A percentile compares a stretch with the other conserved stretches of the same genome.
These are phyloP conservation scores for Trachops cirrhosus DNA, from an alignment of 2,797 vertebrate species.

Conservation along the genomic window DNA sequence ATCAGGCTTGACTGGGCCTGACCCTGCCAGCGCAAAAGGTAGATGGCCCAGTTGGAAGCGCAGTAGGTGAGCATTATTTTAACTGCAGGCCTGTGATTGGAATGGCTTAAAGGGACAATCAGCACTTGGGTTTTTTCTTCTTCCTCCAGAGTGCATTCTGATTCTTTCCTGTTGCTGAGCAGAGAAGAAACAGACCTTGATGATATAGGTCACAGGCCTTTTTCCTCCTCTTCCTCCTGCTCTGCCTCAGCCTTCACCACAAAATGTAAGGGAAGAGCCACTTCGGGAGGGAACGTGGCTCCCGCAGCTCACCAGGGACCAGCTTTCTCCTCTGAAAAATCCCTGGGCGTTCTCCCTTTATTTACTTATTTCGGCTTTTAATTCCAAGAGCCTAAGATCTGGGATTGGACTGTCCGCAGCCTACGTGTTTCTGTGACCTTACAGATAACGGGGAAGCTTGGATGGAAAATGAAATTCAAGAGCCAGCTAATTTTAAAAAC, in stretches of 20 bases:
- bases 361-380: slow-evolving; percentile 69
- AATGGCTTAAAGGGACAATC: slow-evolving; percentile 85
- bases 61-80: slow-evolving; percentile 88
- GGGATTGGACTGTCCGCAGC: slow-evolving; percentile 60
- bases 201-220: slow-evolving; percentile 70
- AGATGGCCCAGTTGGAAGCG: slow-evolving; percentile 84
- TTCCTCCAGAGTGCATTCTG: slow-evolving; percentile 78
- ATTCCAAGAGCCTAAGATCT: slow-evolving; percentile 67
- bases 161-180: slow-evolving; percentile 77
- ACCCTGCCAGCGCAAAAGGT: slow-evolving; percentile 84
- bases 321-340: slow-evolving; percentile 22
- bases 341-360: slow-evolving; percentile 48
- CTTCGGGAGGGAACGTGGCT: background rate
- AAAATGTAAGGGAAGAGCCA: slow-evolving; percentile 71
- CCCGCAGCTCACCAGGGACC: background rate
- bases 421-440: slow-evolving; percentile 76
- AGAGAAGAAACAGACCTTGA: slow-evolving; percentile 78
- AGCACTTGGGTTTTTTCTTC: slow-evolving; percentile 76
- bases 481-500: slow-evolving; percentile 79
- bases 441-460: slow-evolving; percentile 76
- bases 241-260: slow-evolving; percentile 63
- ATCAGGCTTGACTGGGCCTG: slow-evolving; percentile 85
- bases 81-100: slow-evolving; percentile 84
- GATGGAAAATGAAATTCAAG: slow-evolving; percentile 77
- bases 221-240: slow-evolving; percentile 65